phyloP scores from a whole-genome alignment of 2,888 invertebrate species.

The Brachypalpus laphriformis region DNA sequence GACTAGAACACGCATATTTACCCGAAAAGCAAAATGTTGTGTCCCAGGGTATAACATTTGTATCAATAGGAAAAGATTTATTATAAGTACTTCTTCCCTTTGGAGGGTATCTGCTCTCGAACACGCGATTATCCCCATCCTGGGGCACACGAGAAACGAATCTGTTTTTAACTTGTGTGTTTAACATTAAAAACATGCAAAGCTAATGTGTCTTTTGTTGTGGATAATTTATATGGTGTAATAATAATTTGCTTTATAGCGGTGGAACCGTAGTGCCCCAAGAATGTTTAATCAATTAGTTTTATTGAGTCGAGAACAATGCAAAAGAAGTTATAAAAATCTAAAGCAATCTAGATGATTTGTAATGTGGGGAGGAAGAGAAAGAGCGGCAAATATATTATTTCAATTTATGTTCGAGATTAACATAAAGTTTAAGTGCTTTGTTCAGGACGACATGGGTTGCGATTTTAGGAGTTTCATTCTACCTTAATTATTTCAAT shows the following conservation, averaged over 20 bases:
- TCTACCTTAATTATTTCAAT: too few species aligned
- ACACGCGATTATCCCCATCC: slow-evolving; percentile 38
- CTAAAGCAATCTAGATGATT: slow-evolving; percentile 52
- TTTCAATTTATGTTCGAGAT: not conserved
- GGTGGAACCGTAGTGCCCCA: slow-evolving; percentile 5
- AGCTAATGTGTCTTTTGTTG: slow-evolving; percentile 68
- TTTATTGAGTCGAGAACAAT: slow-evolving; percentile 61
- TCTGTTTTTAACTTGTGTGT: slow-evolving; percentile 51
- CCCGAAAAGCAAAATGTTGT: slow-evolving; percentile 18
- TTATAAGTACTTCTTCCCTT: slow-evolving; percentile 30
- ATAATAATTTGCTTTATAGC: slow-evolving; percentile 63
- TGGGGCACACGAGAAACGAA: slow-evolving; percentile 21
- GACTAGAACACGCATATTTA: slow-evolving; percentile 51
- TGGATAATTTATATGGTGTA: slow-evolving; percentile 70
- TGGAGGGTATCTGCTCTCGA: slow-evolving; percentile 23
- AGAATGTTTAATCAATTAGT: slow-evolving; percentile 71
- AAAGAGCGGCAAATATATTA: too few species aligned
- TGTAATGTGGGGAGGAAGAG: not conserved
- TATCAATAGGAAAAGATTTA: slow-evolving; percentile 63
- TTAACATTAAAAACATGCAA: slow-evolving; percentile 64
- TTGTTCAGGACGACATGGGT: not conserved
- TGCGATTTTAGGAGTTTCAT: too few species aligned
- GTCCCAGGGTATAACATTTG: slow-evolving; percentile 44
- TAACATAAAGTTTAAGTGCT: not conserved
- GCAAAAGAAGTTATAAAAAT: slow-evolving; percentile 41